Percentiles rank a stretch among this genome's conserved stretches.
phyloP scores from a whole-genome alignment of 2,113 vertebrate species.

The Arvicanthis niloticus region DNA sequence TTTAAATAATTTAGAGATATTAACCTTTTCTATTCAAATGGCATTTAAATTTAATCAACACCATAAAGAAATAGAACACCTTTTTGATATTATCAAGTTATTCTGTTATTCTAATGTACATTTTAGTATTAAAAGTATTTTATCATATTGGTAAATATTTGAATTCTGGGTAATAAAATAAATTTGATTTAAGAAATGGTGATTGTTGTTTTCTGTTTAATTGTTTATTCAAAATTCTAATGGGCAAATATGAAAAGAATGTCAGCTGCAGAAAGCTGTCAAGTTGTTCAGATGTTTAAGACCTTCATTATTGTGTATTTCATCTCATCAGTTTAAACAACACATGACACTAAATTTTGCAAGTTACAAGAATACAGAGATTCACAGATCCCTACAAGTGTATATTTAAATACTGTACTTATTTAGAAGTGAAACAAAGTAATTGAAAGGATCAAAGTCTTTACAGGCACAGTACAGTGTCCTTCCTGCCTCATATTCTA shows the following conservation, averaged over 20 bases:
- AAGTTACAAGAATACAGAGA: neutral
- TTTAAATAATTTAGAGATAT: constrained; percentile 5
- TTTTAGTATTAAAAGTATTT: neutral
- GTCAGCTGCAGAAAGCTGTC: neutral
- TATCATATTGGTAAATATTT: neutral
- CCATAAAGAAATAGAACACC: neutral
- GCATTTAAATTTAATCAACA: neutral
- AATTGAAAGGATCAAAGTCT: constrained; percentile 60
- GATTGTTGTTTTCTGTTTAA: neutral
- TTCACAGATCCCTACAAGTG: neutral
- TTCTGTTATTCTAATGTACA: constrained; percentile 9
- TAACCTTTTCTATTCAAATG: constrained; percentile 1
- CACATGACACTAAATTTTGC: neutral
- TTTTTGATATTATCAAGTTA: neutral
- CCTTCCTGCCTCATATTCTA: neutral
- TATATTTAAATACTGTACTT: constrained; percentile 34
- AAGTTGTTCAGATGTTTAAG: neutral
- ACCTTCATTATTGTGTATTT: constrained; percentile 1
- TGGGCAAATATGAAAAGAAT: neutral
- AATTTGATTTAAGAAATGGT: neutral
- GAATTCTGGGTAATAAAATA: neutral
- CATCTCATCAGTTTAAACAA: neutral
- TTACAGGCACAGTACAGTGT: constrained; percentile 18
- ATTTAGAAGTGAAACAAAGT: constrained; percentile 59
- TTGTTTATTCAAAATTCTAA: neutral